Percentiles rank a stretch among this genome's conserved stretches.
phyloP scores from a whole-genome alignment of 2,113 vertebrate genomes.

The Lanius collurio region DNA sequence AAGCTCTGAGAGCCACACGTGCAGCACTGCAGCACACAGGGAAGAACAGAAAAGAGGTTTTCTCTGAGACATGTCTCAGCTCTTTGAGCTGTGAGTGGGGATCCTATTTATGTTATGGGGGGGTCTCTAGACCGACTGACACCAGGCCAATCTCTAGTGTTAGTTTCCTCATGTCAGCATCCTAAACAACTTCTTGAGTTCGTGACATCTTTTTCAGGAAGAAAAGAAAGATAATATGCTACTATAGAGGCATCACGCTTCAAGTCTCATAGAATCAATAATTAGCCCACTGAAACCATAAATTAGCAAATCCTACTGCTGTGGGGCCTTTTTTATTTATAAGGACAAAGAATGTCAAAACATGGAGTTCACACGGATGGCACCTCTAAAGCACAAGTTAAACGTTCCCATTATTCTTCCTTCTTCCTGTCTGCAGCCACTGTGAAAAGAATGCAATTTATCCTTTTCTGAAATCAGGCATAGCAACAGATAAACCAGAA shows the following conservation, averaged over 20 bases:
- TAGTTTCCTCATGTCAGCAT: neutral
- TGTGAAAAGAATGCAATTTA: neutral
- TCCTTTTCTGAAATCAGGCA: neutral
- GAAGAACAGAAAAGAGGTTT: neutral
- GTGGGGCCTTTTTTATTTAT: neutral
- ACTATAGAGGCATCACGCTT: neutral
- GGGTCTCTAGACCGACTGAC: neutral
- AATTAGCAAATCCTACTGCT: neutral
- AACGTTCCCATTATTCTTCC: neutral
- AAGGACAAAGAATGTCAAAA: neutral
- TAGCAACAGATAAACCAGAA: neutral
- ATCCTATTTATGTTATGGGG: neutral
- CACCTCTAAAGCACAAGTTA: neutral
- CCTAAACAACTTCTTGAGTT: neutral
- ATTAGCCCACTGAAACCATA: neutral
- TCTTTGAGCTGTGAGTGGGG: neutral
- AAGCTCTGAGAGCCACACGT: accelerated
- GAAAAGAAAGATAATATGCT: neutral
- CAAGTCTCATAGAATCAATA: neutral
- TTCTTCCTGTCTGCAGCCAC: neutral
- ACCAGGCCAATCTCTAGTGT: neutral
- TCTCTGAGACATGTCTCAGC: neutral
- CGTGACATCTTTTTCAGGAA: neutral
- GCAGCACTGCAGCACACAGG: accelerated
- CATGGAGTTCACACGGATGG: neutral